Evolutionary conservation across 37 sponge, comb jelly and placozoan species (phyloP).

Genomic region (Beroe forskalii): DNA sequence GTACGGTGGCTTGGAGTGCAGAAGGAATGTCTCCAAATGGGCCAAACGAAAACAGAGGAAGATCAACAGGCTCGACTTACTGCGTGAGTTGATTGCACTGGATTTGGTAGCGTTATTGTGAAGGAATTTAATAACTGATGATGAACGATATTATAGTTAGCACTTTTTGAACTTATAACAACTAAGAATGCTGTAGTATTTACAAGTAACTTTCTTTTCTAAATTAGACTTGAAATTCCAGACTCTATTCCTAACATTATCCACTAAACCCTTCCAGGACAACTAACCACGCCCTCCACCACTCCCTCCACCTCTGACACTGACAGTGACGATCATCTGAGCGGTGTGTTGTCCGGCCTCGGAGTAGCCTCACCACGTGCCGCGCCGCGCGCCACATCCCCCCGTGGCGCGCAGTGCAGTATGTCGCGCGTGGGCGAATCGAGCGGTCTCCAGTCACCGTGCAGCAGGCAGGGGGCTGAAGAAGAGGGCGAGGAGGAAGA

Average conservation of each 20-base stretch:
- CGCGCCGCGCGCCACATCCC: not conserved
- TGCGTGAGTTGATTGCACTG: conserved; percentile 4
- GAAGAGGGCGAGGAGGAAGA: not conserved
- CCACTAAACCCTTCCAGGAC: too few species aligned
- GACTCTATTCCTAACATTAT: too few species aligned
- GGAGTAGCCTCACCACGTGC: conserved; percentile 47
- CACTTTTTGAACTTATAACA: too few species aligned
- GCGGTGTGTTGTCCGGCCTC: conserved; percentile 25
- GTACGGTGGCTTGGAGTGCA: not conserved
- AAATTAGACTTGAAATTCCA: too few species aligned
- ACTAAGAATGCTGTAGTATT: too few species aligned
- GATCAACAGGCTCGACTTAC: conserved; percentile 43
- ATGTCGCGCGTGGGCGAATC: not conserved
- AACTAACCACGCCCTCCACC: not conserved
- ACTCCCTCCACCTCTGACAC: conserved; percentile 1
- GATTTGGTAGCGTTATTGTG: too few species aligned
- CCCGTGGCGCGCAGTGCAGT: not conserved
- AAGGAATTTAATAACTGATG: too few species aligned
- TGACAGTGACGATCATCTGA: conserved; percentile 50
- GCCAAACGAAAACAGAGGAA: conserved; percentile 29
- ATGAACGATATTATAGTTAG: too few species aligned
- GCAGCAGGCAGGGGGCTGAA: not conserved
- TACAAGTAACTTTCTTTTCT: too few species aligned
- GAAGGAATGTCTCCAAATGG: conserved; percentile 12
- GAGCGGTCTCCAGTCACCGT: not conserved